Evolutionary conservation across 2,113 vertebrate genomes (phyloP).

Genomic region (Capreolus pygargus): DNA sequence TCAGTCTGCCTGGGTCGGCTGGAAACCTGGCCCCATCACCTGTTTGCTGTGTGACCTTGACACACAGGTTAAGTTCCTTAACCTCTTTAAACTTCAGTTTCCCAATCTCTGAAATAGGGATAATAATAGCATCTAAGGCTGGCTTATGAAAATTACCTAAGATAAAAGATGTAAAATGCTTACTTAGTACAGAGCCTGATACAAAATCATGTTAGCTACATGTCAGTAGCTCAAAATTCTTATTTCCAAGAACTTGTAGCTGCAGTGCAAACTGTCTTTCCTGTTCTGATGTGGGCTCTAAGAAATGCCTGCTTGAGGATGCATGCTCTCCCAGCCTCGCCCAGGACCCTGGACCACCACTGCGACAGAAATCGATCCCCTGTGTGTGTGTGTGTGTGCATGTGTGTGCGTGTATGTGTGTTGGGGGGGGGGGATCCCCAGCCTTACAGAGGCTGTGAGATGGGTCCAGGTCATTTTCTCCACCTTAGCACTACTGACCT

Average conservation of each 20-base stretch:
- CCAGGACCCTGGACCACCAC: not conserved
- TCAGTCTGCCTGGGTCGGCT: not conserved
- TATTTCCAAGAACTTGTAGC: not conserved
- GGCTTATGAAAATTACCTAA: not conserved
- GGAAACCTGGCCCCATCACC: not conserved
- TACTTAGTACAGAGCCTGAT: not conserved
- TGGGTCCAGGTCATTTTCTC: not conserved
- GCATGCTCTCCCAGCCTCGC: not conserved
- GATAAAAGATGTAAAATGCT: not conserved
- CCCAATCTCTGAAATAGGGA: not conserved
- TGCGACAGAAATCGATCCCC: not conserved
- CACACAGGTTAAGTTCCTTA: not conserved
- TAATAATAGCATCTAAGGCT: not conserved
- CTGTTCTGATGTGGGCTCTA: not conserved
- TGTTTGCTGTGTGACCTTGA: not conserved
- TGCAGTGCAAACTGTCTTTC: not conserved
- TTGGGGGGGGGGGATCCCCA: not conserved
- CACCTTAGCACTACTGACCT: not conserved
- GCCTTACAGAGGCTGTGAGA: not conserved
- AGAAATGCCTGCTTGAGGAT: not conserved
- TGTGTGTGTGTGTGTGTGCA: not conserved
- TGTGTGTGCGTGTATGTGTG: fast-evolving
- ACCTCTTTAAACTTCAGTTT: not conserved
- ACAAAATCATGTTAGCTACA: not conserved
- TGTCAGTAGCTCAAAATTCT: not conserved